phyloP scores from a whole-genome alignment of 2,888 invertebrate species.

The Eucriotettix oculatus region DNA sequence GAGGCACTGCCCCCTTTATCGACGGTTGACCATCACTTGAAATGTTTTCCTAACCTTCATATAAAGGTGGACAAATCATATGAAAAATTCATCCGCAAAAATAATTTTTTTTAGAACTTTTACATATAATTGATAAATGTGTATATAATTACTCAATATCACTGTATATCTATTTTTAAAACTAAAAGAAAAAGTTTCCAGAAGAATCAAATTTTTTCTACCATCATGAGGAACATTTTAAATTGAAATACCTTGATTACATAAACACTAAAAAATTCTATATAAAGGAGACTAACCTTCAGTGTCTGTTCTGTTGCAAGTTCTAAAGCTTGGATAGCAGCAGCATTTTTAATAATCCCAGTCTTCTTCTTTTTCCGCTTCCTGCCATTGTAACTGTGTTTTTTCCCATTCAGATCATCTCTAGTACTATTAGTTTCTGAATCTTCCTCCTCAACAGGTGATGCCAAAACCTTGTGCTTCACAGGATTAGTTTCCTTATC shows the following conservation, averaged over 20 bases:
- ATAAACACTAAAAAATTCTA: too few relatives aligned
- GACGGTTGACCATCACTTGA: too few relatives aligned
- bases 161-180: too few relatives aligned
- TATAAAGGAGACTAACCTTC: slow-evolving; percentile 20
- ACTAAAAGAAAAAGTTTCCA: too few relatives aligned
- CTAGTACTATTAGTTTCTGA: slow-evolving; percentile 1
- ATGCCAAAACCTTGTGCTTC: too few relatives aligned
- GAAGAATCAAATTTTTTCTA: too few relatives aligned
- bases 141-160: background rate
- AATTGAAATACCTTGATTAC: too few relatives aligned
- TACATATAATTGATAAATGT: background rate
- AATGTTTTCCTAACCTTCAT: too few relatives aligned
- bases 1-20: too few relatives aligned
- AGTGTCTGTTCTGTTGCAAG: slow-evolving; percentile 59
- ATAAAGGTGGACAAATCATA: too few relatives aligned
- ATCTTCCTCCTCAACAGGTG: background rate
- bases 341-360: slow-evolving; percentile 35
- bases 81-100: background rate
- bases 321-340: slow-evolving; percentile 48
- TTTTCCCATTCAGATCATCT: slow-evolving; percentile 12
- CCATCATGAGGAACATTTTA: too few relatives aligned
- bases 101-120: background rate
- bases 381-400: slow-evolving; percentile 1
- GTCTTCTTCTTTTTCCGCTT: slow-evolving; percentile 22
- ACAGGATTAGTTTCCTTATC: slow-evolving; percentile 12